phyloP scores from a whole-genome alignment of 2,113 vertebrate species.

The Otocyon megalotis region DNA sequence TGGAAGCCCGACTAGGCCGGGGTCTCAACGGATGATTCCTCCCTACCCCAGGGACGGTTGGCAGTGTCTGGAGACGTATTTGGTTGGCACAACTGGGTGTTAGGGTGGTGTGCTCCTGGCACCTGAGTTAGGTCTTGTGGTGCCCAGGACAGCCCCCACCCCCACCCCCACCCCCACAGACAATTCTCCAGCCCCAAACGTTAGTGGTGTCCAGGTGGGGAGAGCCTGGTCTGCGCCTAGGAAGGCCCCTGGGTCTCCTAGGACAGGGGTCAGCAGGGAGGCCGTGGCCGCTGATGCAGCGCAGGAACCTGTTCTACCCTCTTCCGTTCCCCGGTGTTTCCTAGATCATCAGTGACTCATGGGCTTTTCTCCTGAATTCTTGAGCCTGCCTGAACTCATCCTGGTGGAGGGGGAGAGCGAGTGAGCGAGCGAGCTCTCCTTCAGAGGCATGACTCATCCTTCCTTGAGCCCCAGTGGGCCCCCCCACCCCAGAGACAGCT shows the following conservation, averaged over 20 bases:
- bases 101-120: too few relatives aligned
- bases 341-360: conserved; percentile 26
- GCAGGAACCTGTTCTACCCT: neutral
- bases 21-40: neutral
- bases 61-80: neutral
- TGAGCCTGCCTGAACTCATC: neutral
- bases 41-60: too few relatives aligned
- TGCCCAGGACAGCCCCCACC: too few relatives aligned
- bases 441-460: neutral
- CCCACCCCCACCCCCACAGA: accelerated
- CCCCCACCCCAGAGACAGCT: neutral
- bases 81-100: too few relatives aligned
- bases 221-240: neutral
- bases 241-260: neutral
- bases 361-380: neutral
- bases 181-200: neutral
- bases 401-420: neutral
- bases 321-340: neutral
- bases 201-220: neutral
- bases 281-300: neutral
- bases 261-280: neutral
- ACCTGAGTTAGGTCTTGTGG: too few relatives aligned
- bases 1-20: neutral
- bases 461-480: neutral
- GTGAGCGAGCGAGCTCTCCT: neutral